phyloP scores from a whole-genome alignment of 2,888 invertebrate genomes.

The Maniola hyperantus region DNA sequence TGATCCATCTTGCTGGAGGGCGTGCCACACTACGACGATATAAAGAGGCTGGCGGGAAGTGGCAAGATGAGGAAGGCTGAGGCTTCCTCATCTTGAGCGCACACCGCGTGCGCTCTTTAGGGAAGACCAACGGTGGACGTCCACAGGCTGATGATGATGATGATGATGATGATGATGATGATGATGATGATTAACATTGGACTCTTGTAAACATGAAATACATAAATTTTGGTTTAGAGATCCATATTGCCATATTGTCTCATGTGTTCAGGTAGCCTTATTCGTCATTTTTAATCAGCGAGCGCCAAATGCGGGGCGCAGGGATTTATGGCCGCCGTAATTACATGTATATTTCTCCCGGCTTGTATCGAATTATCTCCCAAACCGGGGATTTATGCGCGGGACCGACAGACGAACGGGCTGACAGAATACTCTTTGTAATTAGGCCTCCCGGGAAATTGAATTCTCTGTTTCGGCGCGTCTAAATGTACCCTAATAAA shows the following conservation, averaged over 20 bases:
- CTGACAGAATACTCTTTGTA: slow-evolving; percentile 8
- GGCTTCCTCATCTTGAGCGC: too few species aligned
- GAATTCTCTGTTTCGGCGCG: not conserved
- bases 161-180: too few species aligned
- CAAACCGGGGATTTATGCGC: slow-evolving; percentile 24
- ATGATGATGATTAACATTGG: too few species aligned
- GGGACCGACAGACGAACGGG: slow-evolving; percentile 26
- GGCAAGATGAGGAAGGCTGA: too few species aligned
- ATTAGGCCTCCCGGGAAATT: slow-evolving; percentile 13
- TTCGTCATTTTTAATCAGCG: slow-evolving; percentile 37
- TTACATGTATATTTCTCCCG: slow-evolving; percentile 35
- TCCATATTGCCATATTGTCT: not conserved
- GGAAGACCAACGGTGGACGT: too few species aligned
- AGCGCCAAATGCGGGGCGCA: slow-evolving; percentile 26
- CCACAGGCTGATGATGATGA: too few species aligned
- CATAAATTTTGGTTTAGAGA: too few species aligned
- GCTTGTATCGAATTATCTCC: slow-evolving; percentile 29
- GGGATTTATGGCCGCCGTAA: slow-evolving; percentile 36
- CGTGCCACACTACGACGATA: too few species aligned
- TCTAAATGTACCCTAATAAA: not conserved
- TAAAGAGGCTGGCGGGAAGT: too few species aligned
- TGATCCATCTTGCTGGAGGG: too few species aligned
- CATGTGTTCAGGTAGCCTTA: not conserved
- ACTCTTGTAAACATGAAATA: too few species aligned
- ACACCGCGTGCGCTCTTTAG: too few species aligned